Conservation (phyloP, 30 jellyfish, hydroid and myxozoan genomes). For the Cassiopea andromeda region DNA sequence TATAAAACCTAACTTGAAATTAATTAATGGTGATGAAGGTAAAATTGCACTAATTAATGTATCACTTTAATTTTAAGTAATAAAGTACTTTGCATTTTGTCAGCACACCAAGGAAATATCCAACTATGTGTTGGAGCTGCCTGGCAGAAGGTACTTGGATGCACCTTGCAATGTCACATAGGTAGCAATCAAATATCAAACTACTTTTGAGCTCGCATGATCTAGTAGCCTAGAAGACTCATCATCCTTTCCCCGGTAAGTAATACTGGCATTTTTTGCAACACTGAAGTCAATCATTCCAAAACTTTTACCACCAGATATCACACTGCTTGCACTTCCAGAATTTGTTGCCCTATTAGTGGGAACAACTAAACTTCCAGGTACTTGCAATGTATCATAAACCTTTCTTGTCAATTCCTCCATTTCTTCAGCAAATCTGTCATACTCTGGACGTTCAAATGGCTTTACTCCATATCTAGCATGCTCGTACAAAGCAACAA, state of each 20-base stretch:
- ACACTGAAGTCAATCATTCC: constrained; percentile 15
- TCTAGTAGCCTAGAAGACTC: background rate
- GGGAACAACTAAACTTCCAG: constrained; percentile 91
- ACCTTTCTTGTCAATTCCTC: constrained; percentile 71
- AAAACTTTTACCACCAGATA: constrained; percentile 53
- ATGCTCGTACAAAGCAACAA: constrained; percentile 80
- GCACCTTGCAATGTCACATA: no score
- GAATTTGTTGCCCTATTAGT: constrained; percentile 8
- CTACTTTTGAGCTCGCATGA: background rate
- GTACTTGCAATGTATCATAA: constrained; percentile 84
- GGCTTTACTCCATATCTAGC: constrained; percentile 88
- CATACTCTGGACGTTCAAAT: constrained; percentile 75
- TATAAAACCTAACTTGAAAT: no score
- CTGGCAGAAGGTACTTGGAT: no score
- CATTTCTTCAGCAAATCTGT: constrained; percentile 78
- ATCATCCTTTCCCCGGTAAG: constrained; percentile 15
- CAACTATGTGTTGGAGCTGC: no score
- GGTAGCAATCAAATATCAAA: background rate
- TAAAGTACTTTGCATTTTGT: no score
- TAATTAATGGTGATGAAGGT: no score
- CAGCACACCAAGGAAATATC: no score
- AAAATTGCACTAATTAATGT: no score
- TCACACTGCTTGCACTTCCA: constrained; percentile 36
- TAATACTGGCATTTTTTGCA: background rate
- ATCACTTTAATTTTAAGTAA: no score